Evolutionary conservation across 2,113 vertebrate species (phyloP).

Genomic region (Argyrosomus japonicus): DNA sequence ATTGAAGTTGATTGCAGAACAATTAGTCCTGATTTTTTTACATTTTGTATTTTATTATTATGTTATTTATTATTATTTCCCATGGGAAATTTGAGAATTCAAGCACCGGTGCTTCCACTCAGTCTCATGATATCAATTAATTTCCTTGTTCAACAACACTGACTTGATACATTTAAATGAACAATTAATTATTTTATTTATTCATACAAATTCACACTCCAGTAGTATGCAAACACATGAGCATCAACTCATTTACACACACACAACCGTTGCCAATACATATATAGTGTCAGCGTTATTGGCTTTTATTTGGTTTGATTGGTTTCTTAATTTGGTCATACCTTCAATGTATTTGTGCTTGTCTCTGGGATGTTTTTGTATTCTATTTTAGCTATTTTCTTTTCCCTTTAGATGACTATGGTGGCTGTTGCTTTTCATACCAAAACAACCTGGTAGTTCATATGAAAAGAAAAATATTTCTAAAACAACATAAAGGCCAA

Average conservation of each 20-base stretch:
- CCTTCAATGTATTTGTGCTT: background rate
- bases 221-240: background rate
- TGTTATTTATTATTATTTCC: too few relatives aligned
- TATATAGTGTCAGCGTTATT: background rate
- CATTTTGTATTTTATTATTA: too few relatives aligned
- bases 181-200: constrained; percentile 30
- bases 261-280: background rate
- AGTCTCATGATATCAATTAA: constrained; percentile 10
- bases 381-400: too few relatives aligned
- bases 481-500: background rate
- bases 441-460: too few relatives aligned
- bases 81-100: constrained; percentile 38
- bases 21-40: background rate
- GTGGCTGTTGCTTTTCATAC: too few relatives aligned
- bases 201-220: background rate
- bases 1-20: constrained; percentile 7
- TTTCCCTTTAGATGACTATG: too few relatives aligned
- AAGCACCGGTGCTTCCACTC: background rate
- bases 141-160: constrained; percentile 34
- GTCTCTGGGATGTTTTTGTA: too few relatives aligned
- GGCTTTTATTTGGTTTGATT: background rate
- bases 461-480: background rate
- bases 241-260: background rate
- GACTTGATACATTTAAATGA: constrained; percentile 18
- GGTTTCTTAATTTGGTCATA: background rate